Evolutionary conservation across 2,797 vertebrate species (phyloP), one percentile per base, ranked within the genome.

Genomic region (Pangasius macronema): DNA sequence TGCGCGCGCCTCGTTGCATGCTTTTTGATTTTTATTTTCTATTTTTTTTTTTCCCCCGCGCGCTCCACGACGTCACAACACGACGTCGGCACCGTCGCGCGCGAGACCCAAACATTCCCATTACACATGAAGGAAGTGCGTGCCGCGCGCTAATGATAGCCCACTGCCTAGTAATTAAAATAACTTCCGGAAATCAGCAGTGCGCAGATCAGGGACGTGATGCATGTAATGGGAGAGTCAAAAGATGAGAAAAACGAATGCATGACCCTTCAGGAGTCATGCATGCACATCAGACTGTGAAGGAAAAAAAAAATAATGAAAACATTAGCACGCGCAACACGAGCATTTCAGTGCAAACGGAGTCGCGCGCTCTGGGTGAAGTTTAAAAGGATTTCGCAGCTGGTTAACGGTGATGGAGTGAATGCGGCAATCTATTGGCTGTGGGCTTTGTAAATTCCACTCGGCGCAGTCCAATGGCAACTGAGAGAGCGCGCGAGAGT

Each of bases 401-500:
- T 94, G 93, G 92, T 94, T 95, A 94, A 94, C 92, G 94, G 96
- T 91, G 96, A 97, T 95, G 95, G 94, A 95, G 94, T 95, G 95
- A 91, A 95, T 94, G 96, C 95, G 89, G 95, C 93, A 95, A 95
- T 94, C 96, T 88, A 98, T 97, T 98, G 97, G 97, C 95, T 97
- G 97, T 94, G 70, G 95, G 95, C 95, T 97, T 93, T 92, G 96
- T 95, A 97, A 95, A 97, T 97, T 97, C 95, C 95, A 96, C 95
- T 95, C 95, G 90, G 94, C 95, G 94, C 97, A 95, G 95, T 95
- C 97, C 97, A 98, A 97, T 97, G 89, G 96, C 94, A 94, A 93
- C 82, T 75, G 83, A 88, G 87, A 83, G 80, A 68, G 90, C 79
- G 88, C 77, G 89, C 80, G 91, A 85, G 87, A 75, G 90, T 73